Conservation (phyloP, 2,113 vertebrate species). For the Melanostigma gelatinosum region DNA sequence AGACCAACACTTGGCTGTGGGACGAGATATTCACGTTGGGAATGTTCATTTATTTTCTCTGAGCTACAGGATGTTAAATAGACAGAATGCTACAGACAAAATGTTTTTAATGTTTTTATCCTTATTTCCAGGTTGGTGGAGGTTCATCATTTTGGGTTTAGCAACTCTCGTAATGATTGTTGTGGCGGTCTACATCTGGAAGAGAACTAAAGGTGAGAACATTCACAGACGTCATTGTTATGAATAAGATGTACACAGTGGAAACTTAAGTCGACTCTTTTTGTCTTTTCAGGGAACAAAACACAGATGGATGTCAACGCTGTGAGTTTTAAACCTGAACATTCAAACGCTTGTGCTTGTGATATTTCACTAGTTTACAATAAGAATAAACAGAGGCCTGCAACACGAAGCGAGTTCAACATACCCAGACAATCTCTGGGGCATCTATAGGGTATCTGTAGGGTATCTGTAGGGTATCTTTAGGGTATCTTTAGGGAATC, state of each 20-base stretch:
- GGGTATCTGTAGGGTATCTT: no score
- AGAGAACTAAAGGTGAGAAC: background rate
- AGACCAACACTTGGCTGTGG: background rate
- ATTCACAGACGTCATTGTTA: background rate
- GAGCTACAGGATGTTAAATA: background rate
- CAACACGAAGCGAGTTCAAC: no score
- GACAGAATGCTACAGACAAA: background rate
- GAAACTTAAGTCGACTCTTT: background rate
- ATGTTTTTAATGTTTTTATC: background rate
- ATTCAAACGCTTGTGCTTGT: background rate
- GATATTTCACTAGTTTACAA: background rate
- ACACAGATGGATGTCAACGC: background rate
- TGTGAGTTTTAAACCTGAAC: slow-evolving; percentile 10
- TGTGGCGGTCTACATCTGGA: background rate
- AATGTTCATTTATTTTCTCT: background rate
- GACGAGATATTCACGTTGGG: background rate
- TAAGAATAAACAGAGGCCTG: background rate
- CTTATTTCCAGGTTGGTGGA: background rate
- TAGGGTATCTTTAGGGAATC: no score
- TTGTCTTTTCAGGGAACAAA: background rate
- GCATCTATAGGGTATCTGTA: no score
- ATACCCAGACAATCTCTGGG: no score
- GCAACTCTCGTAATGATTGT: background rate
- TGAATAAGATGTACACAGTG: no score
- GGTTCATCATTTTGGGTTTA: background rate